A percentile compares a stretch with the other conserved stretches of the same genome.
Conservation (phyloP, 1,140 invertebrate species). For the Pseudomyrmex dendroicus region DNA sequence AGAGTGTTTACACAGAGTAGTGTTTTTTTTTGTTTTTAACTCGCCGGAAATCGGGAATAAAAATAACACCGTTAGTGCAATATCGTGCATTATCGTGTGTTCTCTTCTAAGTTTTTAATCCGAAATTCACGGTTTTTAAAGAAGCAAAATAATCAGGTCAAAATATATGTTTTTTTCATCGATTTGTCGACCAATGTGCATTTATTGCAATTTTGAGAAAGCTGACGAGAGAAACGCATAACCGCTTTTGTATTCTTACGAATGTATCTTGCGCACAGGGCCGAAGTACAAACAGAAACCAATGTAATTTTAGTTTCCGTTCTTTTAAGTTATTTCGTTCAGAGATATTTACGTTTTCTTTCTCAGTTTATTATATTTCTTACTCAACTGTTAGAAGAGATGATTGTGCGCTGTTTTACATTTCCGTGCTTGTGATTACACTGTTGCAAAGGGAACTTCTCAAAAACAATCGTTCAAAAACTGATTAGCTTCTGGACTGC, state of each 20-base stretch:
- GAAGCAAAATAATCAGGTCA: too few relatives aligned
- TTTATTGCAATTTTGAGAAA: conserved; percentile 39
- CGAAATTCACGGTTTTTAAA: neutral
- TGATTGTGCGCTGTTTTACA: too few relatives aligned
- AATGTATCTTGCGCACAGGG: conserved; percentile 14
- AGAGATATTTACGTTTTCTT: neutral
- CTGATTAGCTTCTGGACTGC: conserved; percentile 3
- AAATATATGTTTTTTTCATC: too few relatives aligned
- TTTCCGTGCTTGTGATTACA: neutral
- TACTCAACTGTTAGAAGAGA: too few relatives aligned
- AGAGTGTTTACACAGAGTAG: neutral
- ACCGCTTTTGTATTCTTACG: conserved; percentile 54
- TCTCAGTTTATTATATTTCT: too few relatives aligned
- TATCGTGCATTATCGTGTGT: too few relatives aligned
- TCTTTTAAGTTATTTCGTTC: neutral
- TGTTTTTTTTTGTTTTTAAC: neutral
- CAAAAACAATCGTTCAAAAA: conserved; percentile 1
- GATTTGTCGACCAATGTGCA: conserved; percentile 1
- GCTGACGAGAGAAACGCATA: neutral
- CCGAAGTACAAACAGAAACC: neutral
- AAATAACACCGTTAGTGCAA: too few relatives aligned
- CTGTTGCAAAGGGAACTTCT: neutral
- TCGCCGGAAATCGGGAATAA: too few relatives aligned
- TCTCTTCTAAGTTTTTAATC: neutral
- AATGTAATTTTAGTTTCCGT: neutral